Evolutionary conservation across 2,113 vertebrate species (phyloP).

Genomic region (Hypomesus transpacificus): DNA sequence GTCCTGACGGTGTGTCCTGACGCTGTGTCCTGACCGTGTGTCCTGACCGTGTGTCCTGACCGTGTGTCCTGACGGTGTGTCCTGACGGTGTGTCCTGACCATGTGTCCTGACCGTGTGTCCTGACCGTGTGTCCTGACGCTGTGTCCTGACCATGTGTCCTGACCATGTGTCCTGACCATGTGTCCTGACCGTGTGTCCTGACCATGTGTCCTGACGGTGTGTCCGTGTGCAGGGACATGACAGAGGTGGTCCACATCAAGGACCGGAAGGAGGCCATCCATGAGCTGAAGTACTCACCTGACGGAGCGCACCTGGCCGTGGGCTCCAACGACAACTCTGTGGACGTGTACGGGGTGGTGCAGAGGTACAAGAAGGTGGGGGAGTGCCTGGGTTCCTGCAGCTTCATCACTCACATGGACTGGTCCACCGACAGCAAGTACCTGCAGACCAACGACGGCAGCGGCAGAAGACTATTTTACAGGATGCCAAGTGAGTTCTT

Average conservation of each 20-base stretch:
- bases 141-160: too few species aligned
- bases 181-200: too few species aligned
- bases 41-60: too few species aligned
- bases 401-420: conserved; percentile 98
- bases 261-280: conserved; percentile 97
- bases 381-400: conserved; percentile 86
- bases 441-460: conserved; percentile 94
- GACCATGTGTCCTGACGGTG: too few species aligned
- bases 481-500: conserved; percentile 88
- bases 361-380: conserved; percentile 94
- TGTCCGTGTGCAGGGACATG: conserved; percentile 84
- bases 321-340: conserved; percentile 92
- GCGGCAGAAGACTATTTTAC: conserved; percentile 88
- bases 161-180: too few species aligned
- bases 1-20: too few species aligned
- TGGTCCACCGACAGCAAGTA: conserved; percentile 96
- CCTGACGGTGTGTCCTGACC: too few species aligned
- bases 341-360: conserved; percentile 92
- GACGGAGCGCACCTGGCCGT: conserved; percentile 92
- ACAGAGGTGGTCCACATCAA: conserved; percentile 98
- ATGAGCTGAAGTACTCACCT: conserved; percentile 96
- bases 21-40: too few species aligned
- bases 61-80: too few species aligned
- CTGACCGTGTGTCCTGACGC: too few species aligned
- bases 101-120: too few species aligned